Conservation (phyloP, 2,797 vertebrate species). For the Bryconaethiops microstoma region DNA sequence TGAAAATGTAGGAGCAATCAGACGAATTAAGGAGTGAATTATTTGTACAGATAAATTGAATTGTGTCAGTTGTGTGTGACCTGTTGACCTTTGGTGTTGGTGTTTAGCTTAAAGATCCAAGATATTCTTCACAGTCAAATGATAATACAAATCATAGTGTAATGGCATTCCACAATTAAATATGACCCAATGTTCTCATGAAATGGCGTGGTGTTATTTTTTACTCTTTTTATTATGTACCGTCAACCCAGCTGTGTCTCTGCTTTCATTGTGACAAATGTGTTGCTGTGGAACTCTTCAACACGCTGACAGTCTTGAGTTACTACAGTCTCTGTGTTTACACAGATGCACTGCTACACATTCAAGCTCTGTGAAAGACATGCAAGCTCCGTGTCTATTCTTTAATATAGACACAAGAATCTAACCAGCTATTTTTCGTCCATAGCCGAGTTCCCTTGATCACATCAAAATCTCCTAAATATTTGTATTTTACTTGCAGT, state of each 20-base stretch:
- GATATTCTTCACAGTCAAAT: not conserved
- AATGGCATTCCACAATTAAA: conserved; percentile 59
- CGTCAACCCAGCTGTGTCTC: conserved; percentile 20
- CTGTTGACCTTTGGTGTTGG: conserved; percentile 1
- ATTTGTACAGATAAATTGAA: not conserved
- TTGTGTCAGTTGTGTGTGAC: not conserved
- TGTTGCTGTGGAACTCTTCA: conserved; percentile 3
- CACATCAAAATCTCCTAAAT: not conserved
- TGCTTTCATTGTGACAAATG: not conserved
- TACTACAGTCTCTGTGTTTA: conserved; percentile 30
- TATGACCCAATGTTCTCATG: conserved; percentile 10
- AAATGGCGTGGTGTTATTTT: not conserved
- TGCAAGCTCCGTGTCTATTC: not conserved
- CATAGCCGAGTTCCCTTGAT: not conserved
- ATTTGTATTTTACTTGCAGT: not conserved
- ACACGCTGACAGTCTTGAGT: conserved; percentile 7
- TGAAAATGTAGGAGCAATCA: not conserved
- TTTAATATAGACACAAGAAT: not conserved
- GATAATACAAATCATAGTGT: conserved; percentile 37
- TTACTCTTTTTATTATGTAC: not conserved
- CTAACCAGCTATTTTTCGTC: not conserved
- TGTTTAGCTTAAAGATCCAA: conserved; percentile 10
- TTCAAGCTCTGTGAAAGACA: not conserved
- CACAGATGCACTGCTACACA: not conserved
- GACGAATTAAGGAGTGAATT: not conserved